These are phyloP conservation scores for Xiphophorus hellerii DNA, from an alignment of 2,113 vertebrate genomes.

Conservation along the genomic window DNA sequence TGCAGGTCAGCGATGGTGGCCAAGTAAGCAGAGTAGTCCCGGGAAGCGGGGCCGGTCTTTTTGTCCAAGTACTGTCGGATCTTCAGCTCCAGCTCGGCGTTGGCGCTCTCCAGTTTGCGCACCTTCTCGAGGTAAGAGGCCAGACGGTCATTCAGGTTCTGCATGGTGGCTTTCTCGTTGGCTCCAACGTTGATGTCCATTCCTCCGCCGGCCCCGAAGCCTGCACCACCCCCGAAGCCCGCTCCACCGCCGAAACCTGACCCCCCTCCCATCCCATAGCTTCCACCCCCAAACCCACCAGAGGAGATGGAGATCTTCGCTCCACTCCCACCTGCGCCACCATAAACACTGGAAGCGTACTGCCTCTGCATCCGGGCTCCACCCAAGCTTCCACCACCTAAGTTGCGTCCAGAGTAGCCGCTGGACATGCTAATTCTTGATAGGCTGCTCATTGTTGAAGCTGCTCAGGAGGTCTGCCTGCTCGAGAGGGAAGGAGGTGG, in stretches of 20 bases:
- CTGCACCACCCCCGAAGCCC: background rate
- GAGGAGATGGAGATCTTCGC: conserved; percentile 56
- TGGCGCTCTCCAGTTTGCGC: conserved; percentile 84
- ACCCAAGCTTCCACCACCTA: background rate
- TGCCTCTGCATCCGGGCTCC: background rate
- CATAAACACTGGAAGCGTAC: conserved; percentile 59
- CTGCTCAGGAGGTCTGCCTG: conserved; percentile 50
- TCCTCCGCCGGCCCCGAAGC: conserved; percentile 2
- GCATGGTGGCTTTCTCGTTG: conserved; percentile 94
- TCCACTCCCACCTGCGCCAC: conserved; percentile 54
- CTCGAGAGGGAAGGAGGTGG: conserved; percentile 46
- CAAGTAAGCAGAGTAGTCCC: conserved; percentile 84
- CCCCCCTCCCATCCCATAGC: background rate
- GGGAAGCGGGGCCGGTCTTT: conserved; percentile 72
- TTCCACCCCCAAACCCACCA: conserved; percentile 5
- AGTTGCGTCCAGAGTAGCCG: conserved; percentile 7
- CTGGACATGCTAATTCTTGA: background rate
- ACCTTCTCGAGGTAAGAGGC: conserved; percentile 90
- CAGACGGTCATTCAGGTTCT: conserved; percentile 92
- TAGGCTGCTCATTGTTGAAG: conserved; percentile 6
- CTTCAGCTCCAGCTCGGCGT: conserved; percentile 83
- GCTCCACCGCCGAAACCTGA: background rate
- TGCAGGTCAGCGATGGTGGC: conserved; percentile 85
- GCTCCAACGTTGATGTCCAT: conserved; percentile 50
- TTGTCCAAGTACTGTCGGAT: conserved; percentile 90